Percentiles rank a stretch among this genome's conserved stretches.
phyloP scores from a whole-genome alignment of 2,888 invertebrate genomes.

The Caenorhabditis sp. region DNA sequence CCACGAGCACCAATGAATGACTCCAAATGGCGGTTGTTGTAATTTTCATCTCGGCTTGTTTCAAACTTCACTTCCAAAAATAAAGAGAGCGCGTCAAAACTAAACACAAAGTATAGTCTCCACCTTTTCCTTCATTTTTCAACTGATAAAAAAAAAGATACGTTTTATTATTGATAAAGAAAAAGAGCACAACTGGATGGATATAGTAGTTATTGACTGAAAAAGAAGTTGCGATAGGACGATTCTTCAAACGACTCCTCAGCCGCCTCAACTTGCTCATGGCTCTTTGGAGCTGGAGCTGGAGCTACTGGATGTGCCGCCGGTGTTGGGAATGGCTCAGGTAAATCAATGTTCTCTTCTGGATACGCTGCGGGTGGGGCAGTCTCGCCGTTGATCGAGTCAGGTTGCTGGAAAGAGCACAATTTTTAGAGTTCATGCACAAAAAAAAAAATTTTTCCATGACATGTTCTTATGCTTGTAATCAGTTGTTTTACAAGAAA shows the following conservation, averaged over 20 bases:
- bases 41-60: background rate
- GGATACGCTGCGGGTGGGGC: conserved; percentile 27
- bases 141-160: background rate
- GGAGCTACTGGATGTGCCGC: conserved; percentile 10
- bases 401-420: conserved; percentile 27
- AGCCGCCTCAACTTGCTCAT: conserved; percentile 19
- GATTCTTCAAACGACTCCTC: conserved; percentile 49
- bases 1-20: conserved; percentile 35
- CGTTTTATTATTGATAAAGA: background rate
- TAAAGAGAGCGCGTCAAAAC: background rate
- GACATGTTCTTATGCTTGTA: background rate
- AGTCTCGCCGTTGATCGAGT: conserved; percentile 40
- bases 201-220: conserved; percentile 1
- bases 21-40: conserved; percentile 22
- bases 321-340: background rate
- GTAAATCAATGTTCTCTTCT: conserved; percentile 10
- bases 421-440: too few species aligned
- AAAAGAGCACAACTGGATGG: too few species aligned
- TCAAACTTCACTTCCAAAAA: background rate
- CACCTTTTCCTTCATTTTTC: background rate
- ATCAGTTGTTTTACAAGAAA: background rate
- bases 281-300: too few species aligned
- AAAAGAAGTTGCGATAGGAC: conserved; percentile 46
- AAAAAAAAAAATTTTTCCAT: background rate
- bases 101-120: background rate